A percentile compares a stretch with the other conserved stretches of the same genome.
Evolutionary conservation across 1,140 invertebrate species (phyloP).

Genomic region (Ceratina japonica): DNA sequence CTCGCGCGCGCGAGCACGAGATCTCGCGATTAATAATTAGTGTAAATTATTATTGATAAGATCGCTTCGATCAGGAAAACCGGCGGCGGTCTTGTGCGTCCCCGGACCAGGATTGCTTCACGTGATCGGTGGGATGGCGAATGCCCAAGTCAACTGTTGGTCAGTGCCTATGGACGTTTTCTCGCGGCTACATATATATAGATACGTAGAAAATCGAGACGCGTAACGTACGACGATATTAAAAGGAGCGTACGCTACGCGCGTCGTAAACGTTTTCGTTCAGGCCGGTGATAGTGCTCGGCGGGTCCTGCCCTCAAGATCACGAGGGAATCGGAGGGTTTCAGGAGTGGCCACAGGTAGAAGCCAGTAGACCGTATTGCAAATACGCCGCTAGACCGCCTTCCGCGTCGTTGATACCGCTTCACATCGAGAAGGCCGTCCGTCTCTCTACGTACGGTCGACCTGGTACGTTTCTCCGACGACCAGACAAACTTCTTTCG

Average conservation of each 20-base stretch:
- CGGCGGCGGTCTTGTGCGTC: constrained; percentile 95
- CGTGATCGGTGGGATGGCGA: constrained; percentile 95
- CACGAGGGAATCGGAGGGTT: constrained; percentile 97
- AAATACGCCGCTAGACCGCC: constrained; percentile 95
- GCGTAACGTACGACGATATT: too few relatives aligned
- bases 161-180: constrained; percentile 65
- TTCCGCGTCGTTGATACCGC: constrained; percentile 89
- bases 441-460: constrained; percentile 91
- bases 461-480: constrained; percentile 80
- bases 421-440: constrained; percentile 96
- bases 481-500: background rate
- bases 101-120: constrained; percentile 97
- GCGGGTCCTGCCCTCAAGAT: constrained; percentile 93
- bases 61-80: constrained; percentile 81
- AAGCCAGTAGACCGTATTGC: constrained; percentile 89
- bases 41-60: background rate
- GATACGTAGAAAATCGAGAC: too few relatives aligned
- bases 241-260: background rate
- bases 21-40: background rate
- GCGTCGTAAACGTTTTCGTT: background rate
- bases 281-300: constrained; percentile 93
- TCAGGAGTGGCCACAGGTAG: constrained; percentile 96
- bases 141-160: constrained; percentile 98
- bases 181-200: too few relatives aligned
- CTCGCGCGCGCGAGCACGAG: background rate